Base-by-base conservation (phyloP, 1,140 invertebrate genomes). In the Cydia strobilella region DNA sequence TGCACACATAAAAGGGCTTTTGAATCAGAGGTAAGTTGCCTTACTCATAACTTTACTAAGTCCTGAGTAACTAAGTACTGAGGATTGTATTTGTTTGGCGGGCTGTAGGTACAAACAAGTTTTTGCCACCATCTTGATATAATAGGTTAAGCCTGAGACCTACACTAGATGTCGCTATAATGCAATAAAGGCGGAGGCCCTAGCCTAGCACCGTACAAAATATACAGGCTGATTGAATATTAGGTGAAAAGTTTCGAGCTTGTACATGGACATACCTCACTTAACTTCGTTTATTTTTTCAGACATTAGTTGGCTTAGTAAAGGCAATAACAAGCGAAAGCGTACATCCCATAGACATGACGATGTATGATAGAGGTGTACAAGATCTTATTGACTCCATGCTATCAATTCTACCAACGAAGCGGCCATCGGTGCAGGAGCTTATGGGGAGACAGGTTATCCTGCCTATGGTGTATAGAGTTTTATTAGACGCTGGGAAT, bases 1-100 rank as follows among this genome's bases (percentile, higher is more conserved):
- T 95, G 94, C 77, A 94, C 93, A 5, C 93, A 94, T 80, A 93
- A 92, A 80, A 90, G 94, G 78, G 93, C 94, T 74, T 95, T 94
- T 86, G 92, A 94, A 63, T 89, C 94, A 72, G 87, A 93, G 77
- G 94, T 94, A 91, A 90, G 78, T 81, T 73, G 18, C 15, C 13
- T 35, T 3, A 3, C 3, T 27, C 3, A 27, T 27, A 27, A 2
- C 1, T 27, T 27, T 27, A 27, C n/a, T n/a, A n/a, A n/a, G n/a
- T n/a, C n/a, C n/a, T n/a, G n/a, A n/a, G n/a, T n/a, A n/a, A n/a
- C n/a, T n/a, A n/a, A n/a, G n/a, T n/a, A n/a, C n/a, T n/a, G n/a
- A n/a, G n/a, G n/a, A n/a, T n/a, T n/a, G n/a, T n/a, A n/a, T n/a
- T n/a, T n/a, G n/a, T n/a, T n/a, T n/a, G n/a, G n/a, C n/a, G n/a